Base-by-base conservation (phyloP, 2,888 invertebrate species). In the Polyommatus icarus region DNA sequence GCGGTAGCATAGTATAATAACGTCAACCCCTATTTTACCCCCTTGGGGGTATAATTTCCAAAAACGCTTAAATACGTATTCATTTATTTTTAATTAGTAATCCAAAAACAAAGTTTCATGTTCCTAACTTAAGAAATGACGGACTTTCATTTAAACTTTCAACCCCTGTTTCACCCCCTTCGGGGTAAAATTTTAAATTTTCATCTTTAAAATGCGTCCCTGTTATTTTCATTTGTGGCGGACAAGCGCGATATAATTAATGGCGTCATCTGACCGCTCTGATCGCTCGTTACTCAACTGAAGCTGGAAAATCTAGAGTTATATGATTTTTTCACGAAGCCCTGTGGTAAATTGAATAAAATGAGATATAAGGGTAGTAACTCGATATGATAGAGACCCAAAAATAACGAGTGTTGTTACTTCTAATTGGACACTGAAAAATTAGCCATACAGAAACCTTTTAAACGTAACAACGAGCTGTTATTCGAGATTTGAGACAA, bases 241-340 rank as follows among this genome's bases (percentile, higher is more conserved):
- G 50, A 50, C 75, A 75, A 54, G 50, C 24, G 75, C 75, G 75
- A 54, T 75, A 46, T 73, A 75, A 75, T 54, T 54, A 75, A 75
- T 75, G 75, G 75, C 29, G 29, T 50, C 75, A 54, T 75, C 67
- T 32, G 67, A 67, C 29, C 12, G 67, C 67, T 4, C 67, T 67
- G 67, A 32, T 67, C 67, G 67, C 67, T 67, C 67, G 67, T 67
- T 29, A 29, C 32, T 67, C 67, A 67, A 32, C 67, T 32, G 15
- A 12, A 32, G 71, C 20, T 76, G 29, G 0, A 67, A 67, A 67
- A 67, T 67, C 15, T 32, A 32, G 15, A 18, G 29, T 67, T 67
- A 67, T 32, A 6, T 6, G 29, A 32, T 32, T 29, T 73, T 50
- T 75, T 50, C 15, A 12, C 54, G 20, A 24, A 54, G 54, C 24